These are phyloP conservation scores for Ethmia dodecea DNA, from an alignment of 2,888 invertebrate species.

Conservation along the genomic window DNA sequence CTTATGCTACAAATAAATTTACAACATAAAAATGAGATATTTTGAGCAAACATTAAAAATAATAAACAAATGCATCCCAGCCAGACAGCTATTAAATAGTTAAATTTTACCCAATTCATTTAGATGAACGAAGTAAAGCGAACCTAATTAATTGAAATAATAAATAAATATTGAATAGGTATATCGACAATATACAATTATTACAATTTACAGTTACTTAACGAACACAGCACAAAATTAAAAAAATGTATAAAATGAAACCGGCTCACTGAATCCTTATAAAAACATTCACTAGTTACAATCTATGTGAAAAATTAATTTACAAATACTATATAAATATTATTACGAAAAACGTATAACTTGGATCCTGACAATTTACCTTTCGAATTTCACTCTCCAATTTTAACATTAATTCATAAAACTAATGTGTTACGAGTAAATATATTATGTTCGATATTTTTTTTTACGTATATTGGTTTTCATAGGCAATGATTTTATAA, in stretches of 20 bases:
- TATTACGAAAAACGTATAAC: slow-evolving; percentile 71
- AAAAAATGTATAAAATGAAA: slow-evolving; percentile 51
- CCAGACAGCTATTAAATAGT: slow-evolving; percentile 55
- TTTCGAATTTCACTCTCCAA: slow-evolving; percentile 43
- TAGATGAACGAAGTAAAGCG: slow-evolving; percentile 41
- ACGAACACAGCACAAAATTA: slow-evolving; percentile 75
- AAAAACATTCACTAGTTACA: slow-evolving; percentile 66
- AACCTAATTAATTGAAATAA: slow-evolving; percentile 69
- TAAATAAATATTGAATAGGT: slow-evolving; percentile 76
- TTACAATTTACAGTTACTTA: slow-evolving; percentile 73
- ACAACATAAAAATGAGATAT: slow-evolving; percentile 52
- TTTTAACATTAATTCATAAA: slow-evolving; percentile 54
- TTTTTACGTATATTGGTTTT: slow-evolving; percentile 73
- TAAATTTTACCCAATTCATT: slow-evolving; percentile 44
- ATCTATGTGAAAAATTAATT: slow-evolving; percentile 66
- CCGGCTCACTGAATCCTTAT: slow-evolving; percentile 61
- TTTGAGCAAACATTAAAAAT: slow-evolving; percentile 64
- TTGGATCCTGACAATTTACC: slow-evolving; percentile 61
- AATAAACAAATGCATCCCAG: slow-evolving; percentile 58
- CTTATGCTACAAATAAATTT: slow-evolving; percentile 55
- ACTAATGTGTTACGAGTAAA: slow-evolving; percentile 69
- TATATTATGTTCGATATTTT: slow-evolving; percentile 57
- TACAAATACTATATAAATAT: slow-evolving; percentile 73
- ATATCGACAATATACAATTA: slow-evolving; percentile 74
- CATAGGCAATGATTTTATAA: slow-evolving; percentile 74